Evolutionary conservation across 1,140 invertebrate genomes (phyloP), one percentile per base, ranked within the genome.

Genomic region (Drosophila triauraria): DNA sequence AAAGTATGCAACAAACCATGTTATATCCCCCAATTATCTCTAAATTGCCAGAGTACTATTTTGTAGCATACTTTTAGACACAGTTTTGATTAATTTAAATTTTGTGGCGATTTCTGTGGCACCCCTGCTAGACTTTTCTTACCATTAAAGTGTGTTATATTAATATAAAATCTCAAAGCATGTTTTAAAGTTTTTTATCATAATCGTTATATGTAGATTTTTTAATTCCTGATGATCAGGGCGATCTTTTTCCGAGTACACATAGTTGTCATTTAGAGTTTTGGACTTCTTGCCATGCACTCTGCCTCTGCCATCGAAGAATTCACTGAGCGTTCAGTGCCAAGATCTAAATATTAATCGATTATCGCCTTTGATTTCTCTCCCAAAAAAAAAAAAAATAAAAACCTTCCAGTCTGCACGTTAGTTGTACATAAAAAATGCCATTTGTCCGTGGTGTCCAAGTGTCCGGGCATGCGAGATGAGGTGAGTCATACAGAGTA

Each of bases 401-500:
- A 40, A 72, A 75, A 65, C 64, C 78, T 94, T 96, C 82, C 94
- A 98, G 98, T 99, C 85, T 99, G 98, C 93, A 99, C 98, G 42
- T 99, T 98, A 94, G 98, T 99, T 83, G 98, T 99, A 80, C 98
- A 99, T 94, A 99, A 99, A 93, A 95, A 98, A 93, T 99, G 98
- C 93, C 98, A 99, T 94, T 95, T 96, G 79, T 96, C 96, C 56
- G 97, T 99, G 59, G 97, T 99, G 77, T 98, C 97, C 75, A 98
- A 98, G 94, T 99, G 98, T 95, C 98, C 98, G 50, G 98, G 98
- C 70, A 98, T 98, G 95, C 98, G 97, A 93, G 97, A 98, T 88
- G 96, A 97, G 95, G 96, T 96, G 94, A 93, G 88, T 32, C 12
- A 23, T 35, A 13, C 1, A 32, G 5, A 30, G n/a, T 47, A 43